Percentiles rank a stretch among this genome's conserved stretches.
These are phyloP conservation scores for Sus cebifrons DNA, from an alignment of 2,797 vertebrate genomes.

Conservation along the genomic window DNA sequence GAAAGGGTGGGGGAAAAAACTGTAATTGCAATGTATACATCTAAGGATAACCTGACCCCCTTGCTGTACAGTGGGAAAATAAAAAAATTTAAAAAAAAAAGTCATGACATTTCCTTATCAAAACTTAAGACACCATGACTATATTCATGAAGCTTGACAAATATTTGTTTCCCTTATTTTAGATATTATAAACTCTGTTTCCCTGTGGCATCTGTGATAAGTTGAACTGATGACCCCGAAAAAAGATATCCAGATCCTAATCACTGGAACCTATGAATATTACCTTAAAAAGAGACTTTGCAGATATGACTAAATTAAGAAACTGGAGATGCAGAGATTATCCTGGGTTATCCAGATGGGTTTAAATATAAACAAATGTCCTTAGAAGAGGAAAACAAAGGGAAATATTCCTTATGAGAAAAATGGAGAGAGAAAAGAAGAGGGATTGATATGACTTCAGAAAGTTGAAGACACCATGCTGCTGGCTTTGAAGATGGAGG, in stretches of 20 bases:
- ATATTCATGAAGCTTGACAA: background rate
- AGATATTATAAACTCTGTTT: background rate
- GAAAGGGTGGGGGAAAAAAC: no score
- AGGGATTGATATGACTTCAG: background rate
- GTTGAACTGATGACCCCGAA: background rate
- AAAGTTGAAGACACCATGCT: background rate
- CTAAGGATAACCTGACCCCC: no score
- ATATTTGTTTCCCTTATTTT: slow-evolving; percentile 18
- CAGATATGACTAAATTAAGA: background rate
- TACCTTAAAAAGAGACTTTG: background rate
- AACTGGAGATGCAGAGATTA: background rate
- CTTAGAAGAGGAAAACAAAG: slow-evolving; percentile 7
- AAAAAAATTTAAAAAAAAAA: background rate
- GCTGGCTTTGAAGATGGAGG: background rate
- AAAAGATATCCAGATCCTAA: background rate
- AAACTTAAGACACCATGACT: background rate
- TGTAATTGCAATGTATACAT: no score
- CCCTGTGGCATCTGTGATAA: background rate
- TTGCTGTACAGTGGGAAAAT: no score
- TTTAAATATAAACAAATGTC: background rate
- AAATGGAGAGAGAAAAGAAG: background rate
- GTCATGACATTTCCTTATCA: background rate
- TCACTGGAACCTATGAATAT: background rate
- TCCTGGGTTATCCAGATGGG: background rate
- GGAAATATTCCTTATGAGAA: background rate